Base-by-base conservation (phyloP, 2,888 invertebrate species). In the Ethmia dodecea region DNA sequence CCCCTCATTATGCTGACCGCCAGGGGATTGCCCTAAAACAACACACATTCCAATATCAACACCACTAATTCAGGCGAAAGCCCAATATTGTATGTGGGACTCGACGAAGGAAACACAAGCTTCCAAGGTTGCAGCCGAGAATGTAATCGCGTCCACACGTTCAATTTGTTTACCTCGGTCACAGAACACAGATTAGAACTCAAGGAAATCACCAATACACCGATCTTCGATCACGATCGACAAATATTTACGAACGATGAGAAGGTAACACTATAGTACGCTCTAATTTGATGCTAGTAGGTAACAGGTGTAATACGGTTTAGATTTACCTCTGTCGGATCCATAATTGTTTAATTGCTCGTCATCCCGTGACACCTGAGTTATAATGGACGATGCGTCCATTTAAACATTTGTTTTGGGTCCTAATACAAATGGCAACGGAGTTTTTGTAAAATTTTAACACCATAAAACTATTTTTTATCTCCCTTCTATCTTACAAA, bases 331-430 rank as follows among this genome's bases (percentile, higher is more conserved):
- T 95, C 96, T 95, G 89, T 95, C 96, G 89, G 92, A 90, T 87
- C 93, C 90, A 90, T 92, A 93, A 89, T 92, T 94, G 90, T 94
- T 95, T 88, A 95, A 91, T 90, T 94, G 94, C 88, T 96, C 96
- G 92, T 96, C 96, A 92, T 97, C 96, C 90, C 96, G 93, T 90
- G 94, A 94, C 91, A 96, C 97, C 92, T 96, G 96, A 89, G 96
- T 96, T 89, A 97, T 97, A 91, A 97, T 96, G 94, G 96, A 97
- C 94, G 96, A 94, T 92, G 95, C 95, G 95, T 97, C 97, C 97
- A 96, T 96, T 87, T 87, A 87, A 83, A 86, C 86, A 87, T 87
- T 86, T 86, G 81, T 76, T 86, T 78, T 73, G 73, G 68, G 78
- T 75, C 83, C 64, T 79, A 75, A 69, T 69, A 76, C 61, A 78